phyloP scores from a whole-genome alignment of 2,888 invertebrate genomes.

The Drosophila paucipuncta region DNA sequence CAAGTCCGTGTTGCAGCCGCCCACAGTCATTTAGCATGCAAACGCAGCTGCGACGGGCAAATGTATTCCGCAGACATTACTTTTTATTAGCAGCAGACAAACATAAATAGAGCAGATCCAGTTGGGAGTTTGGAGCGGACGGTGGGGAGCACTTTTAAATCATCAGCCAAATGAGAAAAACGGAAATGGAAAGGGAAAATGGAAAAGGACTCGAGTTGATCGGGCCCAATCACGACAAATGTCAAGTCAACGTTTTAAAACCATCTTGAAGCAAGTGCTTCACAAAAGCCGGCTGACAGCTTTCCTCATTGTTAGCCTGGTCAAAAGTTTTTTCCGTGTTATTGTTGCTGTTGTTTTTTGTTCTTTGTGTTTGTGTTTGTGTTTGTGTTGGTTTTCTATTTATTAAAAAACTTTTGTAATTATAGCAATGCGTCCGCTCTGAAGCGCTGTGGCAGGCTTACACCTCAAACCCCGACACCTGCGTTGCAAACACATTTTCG shows the following conservation, averaged over 20 bases:
- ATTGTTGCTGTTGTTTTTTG: constrained; percentile 38
- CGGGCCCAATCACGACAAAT: constrained; percentile 44
- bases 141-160: constrained; percentile 26
- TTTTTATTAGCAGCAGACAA: constrained; percentile 60
- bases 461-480: constrained; percentile 35
- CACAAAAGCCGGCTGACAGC: constrained; percentile 33
- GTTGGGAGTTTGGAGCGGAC: not conserved
- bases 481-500: constrained; percentile 29
- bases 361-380: constrained; percentile 51
- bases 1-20: constrained; percentile 17
- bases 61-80: constrained; percentile 48
- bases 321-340: constrained; percentile 32
- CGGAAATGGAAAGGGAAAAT: not conserved
- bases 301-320: constrained; percentile 44
- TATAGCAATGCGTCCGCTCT: constrained; percentile 75
- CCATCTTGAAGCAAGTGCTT: constrained; percentile 57
- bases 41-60: constrained; percentile 50
- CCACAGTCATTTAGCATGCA: constrained; percentile 66
- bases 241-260: constrained; percentile 58
- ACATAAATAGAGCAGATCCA: constrained; percentile 25
- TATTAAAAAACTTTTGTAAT: constrained; percentile 85
- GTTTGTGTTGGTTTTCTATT: constrained; percentile 58
- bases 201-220: constrained; percentile 50
- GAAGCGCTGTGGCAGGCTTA: constrained; percentile 18
- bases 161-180: constrained; percentile 55